Evolutionary conservation across 2,888 invertebrate species (phyloP).

Genomic region (Nemotelus pantherinus): DNA sequence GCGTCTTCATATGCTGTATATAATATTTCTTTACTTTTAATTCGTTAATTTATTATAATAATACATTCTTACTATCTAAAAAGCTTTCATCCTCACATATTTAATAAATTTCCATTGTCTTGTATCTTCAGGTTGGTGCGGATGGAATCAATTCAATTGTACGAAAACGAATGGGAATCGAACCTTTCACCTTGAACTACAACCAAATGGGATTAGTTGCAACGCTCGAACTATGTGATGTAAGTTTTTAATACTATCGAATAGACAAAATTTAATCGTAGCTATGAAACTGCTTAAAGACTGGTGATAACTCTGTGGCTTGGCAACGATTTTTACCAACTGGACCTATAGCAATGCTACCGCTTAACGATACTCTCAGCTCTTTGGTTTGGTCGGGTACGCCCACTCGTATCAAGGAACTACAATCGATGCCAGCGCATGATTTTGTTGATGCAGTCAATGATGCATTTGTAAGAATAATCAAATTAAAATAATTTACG

Average conservation of each 20-base stretch:
- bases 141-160: conserved; percentile 94
- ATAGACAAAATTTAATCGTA: background rate
- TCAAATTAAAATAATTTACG: background rate
- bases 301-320: conserved; percentile 82
- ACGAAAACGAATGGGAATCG: conserved; percentile 81
- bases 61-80: background rate
- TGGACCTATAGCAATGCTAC: conserved; percentile 92
- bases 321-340: conserved; percentile 96
- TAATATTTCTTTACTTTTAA: too few relatives aligned
- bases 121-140: conserved; percentile 79
- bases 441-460: conserved; percentile 91
- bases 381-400: conserved; percentile 96
- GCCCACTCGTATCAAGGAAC: conserved; percentile 75
- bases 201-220: conserved; percentile 93
- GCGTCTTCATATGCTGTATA: too few relatives aligned
- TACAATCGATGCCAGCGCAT: conserved; percentile 76
- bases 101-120: conserved; percentile 3
- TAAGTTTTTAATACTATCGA: conserved; percentile 59
- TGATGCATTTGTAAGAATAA: conserved; percentile 76
- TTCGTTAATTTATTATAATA: background rate
- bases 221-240: conserved; percentile 83
- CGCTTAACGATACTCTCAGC: conserved; percentile 79
- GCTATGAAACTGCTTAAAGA: conserved; percentile 63
- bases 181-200: conserved; percentile 85
- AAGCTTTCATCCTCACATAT: background rate